A percentile compares a stretch with the other conserved stretches of the same genome.
phyloP scores from a whole-genome alignment of 2,888 invertebrate genomes.

The Acanthococcus lagerstroemiae region DNA sequence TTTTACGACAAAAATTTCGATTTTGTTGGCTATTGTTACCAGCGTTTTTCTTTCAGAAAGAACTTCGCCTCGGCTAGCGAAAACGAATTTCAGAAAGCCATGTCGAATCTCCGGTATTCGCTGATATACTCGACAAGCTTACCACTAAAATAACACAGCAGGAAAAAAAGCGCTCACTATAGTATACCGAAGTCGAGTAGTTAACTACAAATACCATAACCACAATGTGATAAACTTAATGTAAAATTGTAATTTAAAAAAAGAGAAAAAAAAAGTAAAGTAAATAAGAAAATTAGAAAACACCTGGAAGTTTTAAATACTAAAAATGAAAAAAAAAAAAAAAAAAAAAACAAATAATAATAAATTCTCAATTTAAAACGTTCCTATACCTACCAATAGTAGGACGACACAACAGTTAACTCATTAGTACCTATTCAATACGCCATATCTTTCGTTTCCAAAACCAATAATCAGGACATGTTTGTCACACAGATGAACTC shows the following conservation, averaged over 20 bases:
- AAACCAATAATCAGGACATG: conserved; percentile 20
- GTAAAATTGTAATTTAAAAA: neutral
- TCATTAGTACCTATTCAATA: conserved; percentile 28
- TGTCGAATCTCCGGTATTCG: no score
- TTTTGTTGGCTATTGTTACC: no score
- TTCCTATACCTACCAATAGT: conserved; percentile 31
- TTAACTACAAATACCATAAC: no score
- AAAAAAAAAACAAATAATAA: conserved; percentile 9
- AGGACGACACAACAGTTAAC: conserved; percentile 26
- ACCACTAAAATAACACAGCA: no score
- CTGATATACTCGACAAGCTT: no score
- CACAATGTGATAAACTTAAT: neutral
- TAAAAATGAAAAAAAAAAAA: neutral
- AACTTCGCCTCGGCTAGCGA: no score
- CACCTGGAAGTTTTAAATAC: neutral
- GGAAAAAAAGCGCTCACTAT: no score
- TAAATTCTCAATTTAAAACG: conserved; percentile 26
- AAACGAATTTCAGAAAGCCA: no score
- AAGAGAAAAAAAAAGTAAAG: conserved; percentile 1
- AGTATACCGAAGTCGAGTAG: no score
- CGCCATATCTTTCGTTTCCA: conserved; percentile 16
- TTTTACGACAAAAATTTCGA: no score
- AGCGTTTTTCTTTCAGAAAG: no score
- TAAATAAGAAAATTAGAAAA: neutral
- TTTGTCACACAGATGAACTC: conserved; percentile 22